Evolutionary conservation across 2,888 invertebrate genomes (phyloP).

Genomic region (Drosophila birchii): DNA sequence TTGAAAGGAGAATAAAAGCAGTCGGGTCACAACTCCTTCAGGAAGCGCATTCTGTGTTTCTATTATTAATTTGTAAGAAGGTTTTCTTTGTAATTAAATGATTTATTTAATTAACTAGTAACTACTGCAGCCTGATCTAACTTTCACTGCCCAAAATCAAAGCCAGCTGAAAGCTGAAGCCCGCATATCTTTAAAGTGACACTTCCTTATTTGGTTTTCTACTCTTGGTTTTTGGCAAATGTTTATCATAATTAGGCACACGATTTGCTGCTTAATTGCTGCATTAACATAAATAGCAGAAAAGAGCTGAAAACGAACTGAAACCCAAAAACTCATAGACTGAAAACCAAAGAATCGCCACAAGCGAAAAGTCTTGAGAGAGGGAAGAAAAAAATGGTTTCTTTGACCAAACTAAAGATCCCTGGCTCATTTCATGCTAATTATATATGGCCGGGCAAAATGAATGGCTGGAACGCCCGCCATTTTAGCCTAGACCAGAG

Average conservation of each 20-base stretch:
- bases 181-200: slow-evolving; percentile 20
- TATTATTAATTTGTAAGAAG: background rate
- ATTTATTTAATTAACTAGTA: no score
- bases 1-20: background rate
- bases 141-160: background rate
- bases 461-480: slow-evolving; percentile 72
- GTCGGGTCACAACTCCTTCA: slow-evolving; percentile 11
- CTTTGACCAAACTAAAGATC: slow-evolving; percentile 60
- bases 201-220: slow-evolving; percentile 26
- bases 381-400: slow-evolving; percentile 41
- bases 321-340: slow-evolving; percentile 21
- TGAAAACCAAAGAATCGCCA: slow-evolving; percentile 53
- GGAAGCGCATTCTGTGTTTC: background rate
- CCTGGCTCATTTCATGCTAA: slow-evolving; percentile 82
- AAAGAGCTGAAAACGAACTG: slow-evolving; percentile 65
- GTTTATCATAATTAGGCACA: slow-evolving; percentile 76
- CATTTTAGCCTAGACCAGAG: slow-evolving; percentile 64
- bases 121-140: background rate
- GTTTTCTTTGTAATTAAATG: background rate
- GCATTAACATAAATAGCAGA: slow-evolving; percentile 60
- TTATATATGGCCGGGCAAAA: slow-evolving; percentile 75
- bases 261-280: slow-evolving; percentile 79
- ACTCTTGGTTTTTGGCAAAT: slow-evolving; percentile 49
- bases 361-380: slow-evolving; percentile 61
- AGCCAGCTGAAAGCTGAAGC: no score